Evolutionary conservation across 2,888 invertebrate species (phyloP).

Genomic region (Lasioglossum villosulum): DNA sequence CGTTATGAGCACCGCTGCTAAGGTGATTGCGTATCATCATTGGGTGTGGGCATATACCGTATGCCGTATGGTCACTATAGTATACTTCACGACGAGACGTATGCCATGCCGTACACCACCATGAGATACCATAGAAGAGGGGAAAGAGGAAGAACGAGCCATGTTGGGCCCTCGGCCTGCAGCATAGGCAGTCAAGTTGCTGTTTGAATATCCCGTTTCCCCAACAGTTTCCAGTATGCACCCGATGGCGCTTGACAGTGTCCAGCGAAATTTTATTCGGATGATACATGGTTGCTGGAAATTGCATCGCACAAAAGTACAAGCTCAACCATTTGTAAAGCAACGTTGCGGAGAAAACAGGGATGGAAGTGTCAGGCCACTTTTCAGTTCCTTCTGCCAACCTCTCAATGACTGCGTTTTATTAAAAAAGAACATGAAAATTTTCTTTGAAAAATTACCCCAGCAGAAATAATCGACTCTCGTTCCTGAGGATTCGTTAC

Average conservation of each 20-base stretch:
- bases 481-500: not conserved
- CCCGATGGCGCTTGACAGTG: constrained; percentile 38
- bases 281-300: not conserved
- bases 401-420: no score
- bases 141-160: constrained; percentile 16
- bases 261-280: not conserved
- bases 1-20: constrained; percentile 57
- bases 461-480: not conserved
- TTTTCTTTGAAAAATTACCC: not conserved
- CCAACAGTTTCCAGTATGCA: constrained; percentile 48
- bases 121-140: constrained; percentile 30
- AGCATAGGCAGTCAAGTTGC: constrained; percentile 25
- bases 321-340: not conserved
- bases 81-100: constrained; percentile 6
- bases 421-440: no score
- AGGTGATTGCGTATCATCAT: constrained; percentile 55
- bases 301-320: not conserved
- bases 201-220: constrained; percentile 53
- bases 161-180: constrained; percentile 21
- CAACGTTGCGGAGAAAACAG: not conserved
- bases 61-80: constrained; percentile 53
- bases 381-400: not conserved
- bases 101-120: constrained; percentile 29
- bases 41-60: constrained; percentile 52
- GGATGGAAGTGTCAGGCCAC: not conserved